A percentile compares a stretch with the other conserved stretches of the same genome.
phyloP scores from a whole-genome alignment of 1,140 invertebrate species.

The Ptiloglossa arizonensis region DNA sequence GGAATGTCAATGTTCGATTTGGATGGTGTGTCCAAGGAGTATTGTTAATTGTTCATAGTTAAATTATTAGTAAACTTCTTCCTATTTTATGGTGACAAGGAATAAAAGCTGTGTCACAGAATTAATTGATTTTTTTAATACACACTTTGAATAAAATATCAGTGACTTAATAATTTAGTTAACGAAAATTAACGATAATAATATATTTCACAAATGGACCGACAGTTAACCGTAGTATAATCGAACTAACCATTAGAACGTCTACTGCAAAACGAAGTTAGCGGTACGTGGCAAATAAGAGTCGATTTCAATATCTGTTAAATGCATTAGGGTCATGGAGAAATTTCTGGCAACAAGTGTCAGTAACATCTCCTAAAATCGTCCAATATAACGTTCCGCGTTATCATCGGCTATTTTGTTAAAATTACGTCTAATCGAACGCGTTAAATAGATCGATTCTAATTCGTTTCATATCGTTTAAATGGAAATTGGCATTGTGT shows the following conservation, averaged over 20 bases:
- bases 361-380: slow-evolving; percentile 20
- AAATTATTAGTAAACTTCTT: too few relatives aligned
- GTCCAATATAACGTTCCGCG: background rate
- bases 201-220: background rate
- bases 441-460: background rate
- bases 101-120: too few relatives aligned
- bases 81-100: too few relatives aligned
- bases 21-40: too few relatives aligned
- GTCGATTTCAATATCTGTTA: slow-evolving; percentile 30
- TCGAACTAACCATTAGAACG: background rate
- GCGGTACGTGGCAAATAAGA: background rate
- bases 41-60: too few relatives aligned
- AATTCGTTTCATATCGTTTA: background rate
- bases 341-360: slow-evolving; percentile 41
- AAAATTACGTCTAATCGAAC: background rate
- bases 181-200: too few relatives aligned
- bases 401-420: background rate
- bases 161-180: too few relatives aligned
- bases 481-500: background rate
- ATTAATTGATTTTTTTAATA: too few relatives aligned
- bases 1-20: background rate
- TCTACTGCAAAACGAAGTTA: background rate
- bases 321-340: slow-evolving; percentile 1
- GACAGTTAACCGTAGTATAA: background rate
- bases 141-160: too few relatives aligned